Conservation (phyloP, 2,113 vertebrate species). For the Ursus arctos region DNA sequence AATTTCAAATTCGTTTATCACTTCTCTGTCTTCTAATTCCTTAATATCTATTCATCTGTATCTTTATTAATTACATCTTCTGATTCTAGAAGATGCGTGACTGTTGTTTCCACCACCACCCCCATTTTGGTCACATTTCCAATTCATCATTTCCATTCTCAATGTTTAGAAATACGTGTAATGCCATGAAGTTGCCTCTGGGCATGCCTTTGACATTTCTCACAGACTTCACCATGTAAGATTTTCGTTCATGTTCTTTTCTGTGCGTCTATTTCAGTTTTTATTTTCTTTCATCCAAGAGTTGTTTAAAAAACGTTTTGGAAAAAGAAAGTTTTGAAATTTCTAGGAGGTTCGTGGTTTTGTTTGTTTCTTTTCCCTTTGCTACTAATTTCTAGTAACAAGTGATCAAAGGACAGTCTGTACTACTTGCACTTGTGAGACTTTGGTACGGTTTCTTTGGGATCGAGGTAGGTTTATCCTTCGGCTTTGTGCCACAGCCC, state of each 20-base stretch:
- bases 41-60: neutral
- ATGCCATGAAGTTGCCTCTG: neutral
- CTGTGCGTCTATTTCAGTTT: neutral
- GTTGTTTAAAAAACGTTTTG: neutral
- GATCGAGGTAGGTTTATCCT: neutral
- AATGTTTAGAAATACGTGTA: neutral
- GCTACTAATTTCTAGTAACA: neutral
- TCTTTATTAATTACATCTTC: neutral
- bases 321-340: neutral
- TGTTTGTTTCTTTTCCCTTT: neutral
- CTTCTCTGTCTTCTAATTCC: neutral
- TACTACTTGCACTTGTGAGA: neutral
- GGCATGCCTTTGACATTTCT: neutral
- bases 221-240: neutral
- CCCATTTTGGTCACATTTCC: neutral
- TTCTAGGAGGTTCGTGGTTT: neutral
- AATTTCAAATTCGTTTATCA: neutral
- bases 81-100: neutral
- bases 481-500: neutral
- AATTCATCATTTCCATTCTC: constrained; percentile 12
- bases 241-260: neutral
- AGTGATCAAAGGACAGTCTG: neutral
- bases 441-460: neutral
- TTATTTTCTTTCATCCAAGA: neutral
- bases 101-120: neutral